Conservation (phyloP, 1,140 invertebrate species). For the Drosophila nannoptera region DNA sequence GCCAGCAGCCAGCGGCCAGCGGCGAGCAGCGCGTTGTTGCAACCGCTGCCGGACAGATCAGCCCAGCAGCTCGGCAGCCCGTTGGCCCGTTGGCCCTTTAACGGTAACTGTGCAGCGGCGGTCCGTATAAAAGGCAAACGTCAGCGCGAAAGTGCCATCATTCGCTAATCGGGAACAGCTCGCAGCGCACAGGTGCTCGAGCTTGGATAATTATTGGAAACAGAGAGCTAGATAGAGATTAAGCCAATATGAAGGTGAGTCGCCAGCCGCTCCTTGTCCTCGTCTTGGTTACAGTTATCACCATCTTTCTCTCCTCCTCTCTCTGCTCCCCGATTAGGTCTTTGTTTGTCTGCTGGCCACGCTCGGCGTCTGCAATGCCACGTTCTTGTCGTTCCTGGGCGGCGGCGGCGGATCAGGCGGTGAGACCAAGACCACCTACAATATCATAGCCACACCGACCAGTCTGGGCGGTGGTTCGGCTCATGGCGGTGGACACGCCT, state of each 20-base stretch:
- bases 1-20: constrained; percentile 8
- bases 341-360: constrained; percentile 67
- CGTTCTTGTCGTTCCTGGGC: constrained; percentile 66
- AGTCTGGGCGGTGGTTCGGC: constrained; percentile 17
- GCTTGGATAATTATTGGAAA: constrained; percentile 7
- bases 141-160: constrained; percentile 60
- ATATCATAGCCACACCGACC: constrained; percentile 59
- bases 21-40: constrained; percentile 14
- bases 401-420: constrained; percentile 54
- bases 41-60: constrained; percentile 18
- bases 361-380: constrained; percentile 64
- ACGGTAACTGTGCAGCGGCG: constrained; percentile 41
- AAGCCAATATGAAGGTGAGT: constrained; percentile 67
- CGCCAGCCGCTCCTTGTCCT: constrained; percentile 2
- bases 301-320: constrained; percentile 7
- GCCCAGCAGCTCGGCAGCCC: neutral
- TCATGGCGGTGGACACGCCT: constrained; percentile 5
- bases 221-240: constrained; percentile 17
- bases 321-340: constrained; percentile 41
- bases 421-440: constrained; percentile 55
- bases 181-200: constrained; percentile 44
- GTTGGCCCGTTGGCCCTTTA: constrained; percentile 32
- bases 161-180: constrained; percentile 53
- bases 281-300: constrained; percentile 27
- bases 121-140: constrained; percentile 63